Conservation (phyloP, 2,888 invertebrate genomes). For the Mythimna albipuncta region DNA sequence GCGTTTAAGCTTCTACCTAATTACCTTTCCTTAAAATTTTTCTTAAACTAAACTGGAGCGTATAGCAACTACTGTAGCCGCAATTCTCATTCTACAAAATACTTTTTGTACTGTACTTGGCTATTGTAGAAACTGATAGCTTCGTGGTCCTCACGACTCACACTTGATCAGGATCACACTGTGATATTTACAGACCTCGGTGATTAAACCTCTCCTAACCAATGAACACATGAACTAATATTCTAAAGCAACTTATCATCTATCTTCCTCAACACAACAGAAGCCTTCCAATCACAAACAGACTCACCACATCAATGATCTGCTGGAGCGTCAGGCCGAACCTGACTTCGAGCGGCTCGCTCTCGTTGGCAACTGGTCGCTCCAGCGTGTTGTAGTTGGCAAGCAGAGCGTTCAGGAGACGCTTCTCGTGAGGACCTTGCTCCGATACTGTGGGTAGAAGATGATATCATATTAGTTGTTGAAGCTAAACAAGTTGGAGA, state of each 20-base stretch:
- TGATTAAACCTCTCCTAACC: background rate
- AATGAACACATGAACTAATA: background rate
- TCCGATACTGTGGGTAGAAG: conserved; percentile 92
- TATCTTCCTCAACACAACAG: conserved; percentile 54
- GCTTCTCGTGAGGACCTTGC: conserved; percentile 97
- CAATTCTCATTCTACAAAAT: too few species aligned
- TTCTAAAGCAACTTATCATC: background rate
- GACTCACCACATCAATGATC: conserved; percentile 98
- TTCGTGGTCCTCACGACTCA: background rate
- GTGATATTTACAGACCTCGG: background rate
- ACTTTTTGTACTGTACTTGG: background rate
- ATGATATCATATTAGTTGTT: background rate
- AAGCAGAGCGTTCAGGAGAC: conserved; percentile 95
- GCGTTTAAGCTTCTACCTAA: too few species aligned
- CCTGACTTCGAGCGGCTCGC: conserved; percentile 96
- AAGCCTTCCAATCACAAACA: conserved; percentile 22
- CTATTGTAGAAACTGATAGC: background rate
- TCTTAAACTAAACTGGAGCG: too few species aligned
- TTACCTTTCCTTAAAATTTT: too few species aligned
- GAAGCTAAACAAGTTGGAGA: too few species aligned
- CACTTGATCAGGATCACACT: background rate
- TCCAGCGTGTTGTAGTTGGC: conserved; percentile 96
- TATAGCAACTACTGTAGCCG: too few species aligned
- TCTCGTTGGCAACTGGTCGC: conserved; percentile 97
- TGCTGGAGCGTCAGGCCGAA: conserved; percentile 98